A percentile compares a stretch with the other conserved stretches of the same genome.
These are phyloP conservation scores for Lamproptera curius DNA, from an alignment of 2,888 invertebrate genomes.

Conservation along the genomic window DNA sequence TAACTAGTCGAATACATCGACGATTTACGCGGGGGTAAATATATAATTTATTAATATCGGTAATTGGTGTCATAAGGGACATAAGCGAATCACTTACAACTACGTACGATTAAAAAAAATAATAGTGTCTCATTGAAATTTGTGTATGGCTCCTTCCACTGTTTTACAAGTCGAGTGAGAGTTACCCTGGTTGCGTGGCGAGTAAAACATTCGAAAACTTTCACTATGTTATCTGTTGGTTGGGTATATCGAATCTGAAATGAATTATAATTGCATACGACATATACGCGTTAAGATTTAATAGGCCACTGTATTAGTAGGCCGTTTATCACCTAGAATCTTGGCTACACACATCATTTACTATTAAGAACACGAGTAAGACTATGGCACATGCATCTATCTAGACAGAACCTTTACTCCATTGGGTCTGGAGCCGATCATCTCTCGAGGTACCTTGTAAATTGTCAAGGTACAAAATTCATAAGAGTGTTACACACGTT, in stretches of 20 bases:
- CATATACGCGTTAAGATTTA: too few species aligned
- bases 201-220: slow-evolving; percentile 58
- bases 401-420: slow-evolving; percentile 22
- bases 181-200: slow-evolving; percentile 58
- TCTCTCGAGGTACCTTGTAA: slow-evolving; percentile 22
- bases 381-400: slow-evolving; percentile 66
- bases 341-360: slow-evolving; percentile 55
- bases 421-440: slow-evolving; percentile 22
- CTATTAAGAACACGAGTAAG: slow-evolving; percentile 59
- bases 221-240: not conserved
- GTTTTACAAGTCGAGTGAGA: slow-evolving; percentile 30
- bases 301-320: slow-evolving; percentile 35
- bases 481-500: slow-evolving; percentile 37
- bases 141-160: slow-evolving; percentile 19
- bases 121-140: slow-evolving; percentile 23
- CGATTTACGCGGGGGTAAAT: slow-evolving; percentile 40
- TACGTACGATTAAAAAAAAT: slow-evolving; percentile 30
- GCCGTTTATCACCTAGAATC: slow-evolving; percentile 47
- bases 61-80: slow-evolving; percentile 59
- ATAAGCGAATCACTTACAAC: slow-evolving; percentile 38
- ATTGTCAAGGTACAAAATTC: slow-evolving; percentile 37
- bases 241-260: too few species aligned
- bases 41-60: slow-evolving; percentile 34
- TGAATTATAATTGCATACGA: too few species aligned
- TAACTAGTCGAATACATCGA: slow-evolving; percentile 33